phyloP scores from a whole-genome alignment of 2,113 vertebrate species.

The Melanerpes aurifrons region DNA sequence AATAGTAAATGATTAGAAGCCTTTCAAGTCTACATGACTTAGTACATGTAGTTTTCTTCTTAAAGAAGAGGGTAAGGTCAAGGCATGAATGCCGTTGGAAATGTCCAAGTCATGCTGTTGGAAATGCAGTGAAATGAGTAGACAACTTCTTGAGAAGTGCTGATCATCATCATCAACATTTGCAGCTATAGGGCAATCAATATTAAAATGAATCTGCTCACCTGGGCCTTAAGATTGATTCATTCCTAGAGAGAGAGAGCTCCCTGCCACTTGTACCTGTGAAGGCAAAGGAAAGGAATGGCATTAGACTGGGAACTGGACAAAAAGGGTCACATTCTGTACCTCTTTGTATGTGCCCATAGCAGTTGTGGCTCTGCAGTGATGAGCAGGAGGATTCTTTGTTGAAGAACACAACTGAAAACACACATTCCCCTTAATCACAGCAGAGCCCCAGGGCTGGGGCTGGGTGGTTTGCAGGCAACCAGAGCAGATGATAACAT shows the following conservation, averaged over 20 bases:
- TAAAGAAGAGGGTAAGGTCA: background rate
- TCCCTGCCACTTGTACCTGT: background rate
- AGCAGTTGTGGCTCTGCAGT: background rate
- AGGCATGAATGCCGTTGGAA: background rate
- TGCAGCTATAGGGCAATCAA: background rate
- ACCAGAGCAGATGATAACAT: background rate
- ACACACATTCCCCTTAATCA: background rate
- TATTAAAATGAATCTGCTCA: background rate
- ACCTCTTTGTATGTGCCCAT: background rate
- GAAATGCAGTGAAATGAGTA: background rate
- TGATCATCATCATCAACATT: background rate
- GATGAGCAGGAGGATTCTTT: background rate
- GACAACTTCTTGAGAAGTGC: background rate
- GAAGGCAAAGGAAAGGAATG: background rate
- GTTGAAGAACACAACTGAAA: background rate
- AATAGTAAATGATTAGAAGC: background rate
- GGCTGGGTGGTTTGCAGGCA: background rate
- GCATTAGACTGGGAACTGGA: background rate
- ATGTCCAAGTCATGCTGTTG: background rate
- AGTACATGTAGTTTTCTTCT: slow-evolving; percentile 24
- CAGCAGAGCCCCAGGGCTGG: background rate
- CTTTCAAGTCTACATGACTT: background rate
- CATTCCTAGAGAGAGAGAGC: background rate
- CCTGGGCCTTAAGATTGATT: background rate
- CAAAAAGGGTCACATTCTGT: background rate